Conservation (phyloP, 2,113 vertebrate species). For the Globicephala melas region DNA sequence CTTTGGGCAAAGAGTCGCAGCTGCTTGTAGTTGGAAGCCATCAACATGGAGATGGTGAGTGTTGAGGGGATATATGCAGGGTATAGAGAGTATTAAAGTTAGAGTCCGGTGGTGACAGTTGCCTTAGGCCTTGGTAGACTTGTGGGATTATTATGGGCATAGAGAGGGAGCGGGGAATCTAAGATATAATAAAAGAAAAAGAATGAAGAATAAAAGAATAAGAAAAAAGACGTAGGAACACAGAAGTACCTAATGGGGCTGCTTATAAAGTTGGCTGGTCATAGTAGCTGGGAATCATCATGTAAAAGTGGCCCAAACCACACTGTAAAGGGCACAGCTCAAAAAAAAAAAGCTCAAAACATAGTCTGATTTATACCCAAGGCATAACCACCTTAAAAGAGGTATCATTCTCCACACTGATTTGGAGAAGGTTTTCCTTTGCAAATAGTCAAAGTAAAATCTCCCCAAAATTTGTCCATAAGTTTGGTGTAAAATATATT, state of each 20-base stretch:
- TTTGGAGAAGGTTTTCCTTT: not conserved
- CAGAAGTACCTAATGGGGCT: not conserved
- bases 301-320: not conserved
- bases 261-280: not conserved
- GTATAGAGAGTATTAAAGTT: not conserved
- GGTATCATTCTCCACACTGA: not conserved
- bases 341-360: not conserved
- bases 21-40: not conserved
- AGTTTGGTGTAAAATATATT: not conserved
- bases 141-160: not conserved
- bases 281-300: not conserved
- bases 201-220: not conserved
- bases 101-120: not conserved
- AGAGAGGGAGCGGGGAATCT: not conserved
- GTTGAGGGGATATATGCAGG: not conserved
- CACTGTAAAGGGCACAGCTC: not conserved
- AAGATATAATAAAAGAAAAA: not conserved
- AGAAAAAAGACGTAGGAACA: not conserved
- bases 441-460: not conserved
- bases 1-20: not conserved
- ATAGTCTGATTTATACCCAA: not conserved
- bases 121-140: not conserved
- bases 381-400: not conserved
- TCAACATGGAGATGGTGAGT: not conserved
- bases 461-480: not conserved